Percentiles rank a stretch among this genome's conserved stretches.
These are phyloP conservation scores for Stenodera caucasica DNA, from an alignment of 2,888 invertebrate genomes.

Conservation along the genomic window DNA sequence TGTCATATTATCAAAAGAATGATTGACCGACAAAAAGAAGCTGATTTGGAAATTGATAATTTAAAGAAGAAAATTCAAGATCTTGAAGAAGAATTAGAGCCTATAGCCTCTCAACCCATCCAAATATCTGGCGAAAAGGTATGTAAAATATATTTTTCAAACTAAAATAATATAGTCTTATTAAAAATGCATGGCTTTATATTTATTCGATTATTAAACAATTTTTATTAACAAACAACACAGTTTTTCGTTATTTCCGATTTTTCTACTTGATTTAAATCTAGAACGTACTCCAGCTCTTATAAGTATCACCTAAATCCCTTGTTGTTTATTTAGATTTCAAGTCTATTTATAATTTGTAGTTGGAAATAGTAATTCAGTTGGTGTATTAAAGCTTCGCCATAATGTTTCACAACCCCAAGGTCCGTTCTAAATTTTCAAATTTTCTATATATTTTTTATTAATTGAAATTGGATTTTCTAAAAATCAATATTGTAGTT, in stretches of 20 bases:
- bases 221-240: too few species aligned
- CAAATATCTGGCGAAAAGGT: slow-evolving; percentile 35
- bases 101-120: slow-evolving; percentile 38
- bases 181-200: background rate
- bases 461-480: slow-evolving; percentile 12
- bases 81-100: slow-evolving; percentile 40
- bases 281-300: background rate
- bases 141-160: slow-evolving; percentile 16
- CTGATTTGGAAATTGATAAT: slow-evolving; percentile 47
- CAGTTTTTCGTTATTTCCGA: too few species aligned
- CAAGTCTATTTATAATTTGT: background rate
- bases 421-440: background rate
- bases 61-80: slow-evolving; percentile 43
- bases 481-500: slow-evolving; percentile 16
- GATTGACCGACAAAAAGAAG: slow-evolving; percentile 47
- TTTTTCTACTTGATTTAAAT: background rate
- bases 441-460: background rate
- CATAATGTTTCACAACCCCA: background rate
- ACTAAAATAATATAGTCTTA: background rate
- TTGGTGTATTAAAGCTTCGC: background rate
- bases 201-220: too few species aligned
- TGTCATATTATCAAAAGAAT: slow-evolving; percentile 54
- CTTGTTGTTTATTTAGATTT: background rate
- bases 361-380: slow-evolving; percentile 2
- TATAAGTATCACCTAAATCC: background rate